Evolutionary conservation across 2,888 invertebrate genomes (phyloP).

Genomic region (Andrena hattorfiana): DNA sequence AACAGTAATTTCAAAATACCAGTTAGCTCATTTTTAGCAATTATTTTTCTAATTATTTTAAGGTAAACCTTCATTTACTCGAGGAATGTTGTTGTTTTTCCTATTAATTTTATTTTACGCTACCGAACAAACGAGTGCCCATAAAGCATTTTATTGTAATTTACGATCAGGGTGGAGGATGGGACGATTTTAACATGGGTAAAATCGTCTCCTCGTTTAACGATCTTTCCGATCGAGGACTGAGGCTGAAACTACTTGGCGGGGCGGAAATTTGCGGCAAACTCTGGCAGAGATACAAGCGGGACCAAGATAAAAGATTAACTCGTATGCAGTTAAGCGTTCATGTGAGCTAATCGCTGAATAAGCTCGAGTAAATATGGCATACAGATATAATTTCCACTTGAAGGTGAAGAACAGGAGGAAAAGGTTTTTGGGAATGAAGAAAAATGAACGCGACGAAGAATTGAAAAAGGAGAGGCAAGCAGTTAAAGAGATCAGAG

Average conservation of each 20-base stretch:
- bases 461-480: neutral
- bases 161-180: constrained; percentile 46
- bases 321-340: constrained; percentile 25
- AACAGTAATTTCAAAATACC: too few relatives aligned
- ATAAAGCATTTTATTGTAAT: neutral
- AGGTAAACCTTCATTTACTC: too few relatives aligned
- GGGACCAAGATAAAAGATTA: constrained; percentile 39
- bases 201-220: constrained; percentile 47
- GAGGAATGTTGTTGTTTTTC: too few relatives aligned
- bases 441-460: neutral
- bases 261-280: constrained; percentile 41
- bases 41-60: too few relatives aligned
- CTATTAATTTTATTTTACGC: too few relatives aligned
- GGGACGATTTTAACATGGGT: constrained; percentile 49
- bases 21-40: too few relatives aligned
- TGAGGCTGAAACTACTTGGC: constrained; percentile 41
- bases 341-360: constrained; percentile 37
- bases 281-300: constrained; percentile 51
- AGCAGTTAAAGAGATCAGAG: constrained; percentile 14
- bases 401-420: constrained; percentile 24
- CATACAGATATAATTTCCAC: neutral
- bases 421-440: constrained; percentile 26
- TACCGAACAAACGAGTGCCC: too few relatives aligned
- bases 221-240: constrained; percentile 26
- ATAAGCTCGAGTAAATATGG: neutral